Base-by-base conservation (phyloP, 2,888 invertebrate genomes). In the Acronicta alni region DNA sequence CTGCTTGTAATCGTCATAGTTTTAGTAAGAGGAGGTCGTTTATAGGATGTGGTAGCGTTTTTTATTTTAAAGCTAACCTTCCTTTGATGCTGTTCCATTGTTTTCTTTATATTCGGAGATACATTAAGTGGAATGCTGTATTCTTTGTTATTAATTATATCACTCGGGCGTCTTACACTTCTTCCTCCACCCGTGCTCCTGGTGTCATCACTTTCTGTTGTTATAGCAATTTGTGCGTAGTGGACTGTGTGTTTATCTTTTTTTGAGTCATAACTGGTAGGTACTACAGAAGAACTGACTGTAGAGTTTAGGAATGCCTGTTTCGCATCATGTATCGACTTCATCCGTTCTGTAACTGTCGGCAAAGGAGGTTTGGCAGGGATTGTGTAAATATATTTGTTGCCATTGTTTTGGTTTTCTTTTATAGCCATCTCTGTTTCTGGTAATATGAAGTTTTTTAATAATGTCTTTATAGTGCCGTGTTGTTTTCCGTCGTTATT, bases 31-130 rank as follows among this genome's bases (percentile, higher is more conserved):
- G 91, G 91, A 5, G 92, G 90, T 56, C 94, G 89, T 73, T 94
- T 89, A 47, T 95, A 87, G 30, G 91, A 89, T 18, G 90, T 77
- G 14, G 94, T 89, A 7, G 94, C 89, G 67, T 91, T 95, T 84
- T 95, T 95, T 10, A 95, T 95, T 91, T 95, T 95, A 80, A 95
- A 96, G 80, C 95, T 95, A 23, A 95, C 95, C 90, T 95, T 95
- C 75, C 95, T 93, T 67, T 90, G 89, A 66, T 93, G 89, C 49
- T 81, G 86, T 67, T 93, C 92, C 16, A 84, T 57, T 71, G 82
- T 87, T 82, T 88, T 93, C 62, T 85, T 90, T 30, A 82, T 70
- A 67, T 72, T 84, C 32, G 83, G 75, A 17, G 88, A 75, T 44
- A 80, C 63, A 51, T 85, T 79, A 57, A 82, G 66, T n/a, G 83